A percentile compares a stretch with the other conserved stretches of the same genome.
Evolutionary conservation across 2,888 invertebrate genomes (phyloP).

Genomic region (Erebia aethiops): DNA sequence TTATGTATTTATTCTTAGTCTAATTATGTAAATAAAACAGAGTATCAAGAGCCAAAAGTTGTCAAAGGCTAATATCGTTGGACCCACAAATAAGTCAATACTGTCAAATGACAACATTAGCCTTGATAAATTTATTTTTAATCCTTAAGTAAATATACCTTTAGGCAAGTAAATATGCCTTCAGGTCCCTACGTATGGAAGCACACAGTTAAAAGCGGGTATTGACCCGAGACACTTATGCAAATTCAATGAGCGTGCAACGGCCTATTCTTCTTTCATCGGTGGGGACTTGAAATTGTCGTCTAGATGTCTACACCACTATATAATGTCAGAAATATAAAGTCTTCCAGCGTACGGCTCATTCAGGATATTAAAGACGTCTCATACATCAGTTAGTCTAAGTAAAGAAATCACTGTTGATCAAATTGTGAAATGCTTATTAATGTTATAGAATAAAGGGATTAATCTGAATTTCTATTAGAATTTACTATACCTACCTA

Average conservation of each 20-base stretch:
- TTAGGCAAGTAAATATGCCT: too few relatives aligned
- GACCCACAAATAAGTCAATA: too few relatives aligned
- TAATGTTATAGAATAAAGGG: too few relatives aligned
- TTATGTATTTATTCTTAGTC: too few relatives aligned
- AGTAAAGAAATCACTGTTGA: neutral
- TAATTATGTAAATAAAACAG: too few relatives aligned
- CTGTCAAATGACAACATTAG: too few relatives aligned
- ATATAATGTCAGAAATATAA: conserved; percentile 7
- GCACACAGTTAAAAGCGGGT: conserved; percentile 45
- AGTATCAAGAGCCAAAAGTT: too few relatives aligned
- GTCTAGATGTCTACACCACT: conserved; percentile 24
- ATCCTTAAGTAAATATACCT: neutral
- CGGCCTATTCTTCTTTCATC: conserved; percentile 62
- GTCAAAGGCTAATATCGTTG: too few relatives aligned
- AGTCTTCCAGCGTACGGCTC: neutral
- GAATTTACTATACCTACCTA: too few relatives aligned
- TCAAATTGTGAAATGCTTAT: neutral
- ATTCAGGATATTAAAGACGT: neutral
- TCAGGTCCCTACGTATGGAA: conserved; percentile 6
- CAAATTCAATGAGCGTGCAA: conserved; percentile 65
- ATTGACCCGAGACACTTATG: conserved; percentile 69
- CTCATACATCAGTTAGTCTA: too few relatives aligned
- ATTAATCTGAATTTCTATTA: neutral
- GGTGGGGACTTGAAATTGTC: conserved; percentile 45
- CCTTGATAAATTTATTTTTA: neutral